These are phyloP conservation scores for Zygothrica quintamaculata DNA, from an alignment of 2,888 invertebrate genomes.

Conservation along the genomic window DNA sequence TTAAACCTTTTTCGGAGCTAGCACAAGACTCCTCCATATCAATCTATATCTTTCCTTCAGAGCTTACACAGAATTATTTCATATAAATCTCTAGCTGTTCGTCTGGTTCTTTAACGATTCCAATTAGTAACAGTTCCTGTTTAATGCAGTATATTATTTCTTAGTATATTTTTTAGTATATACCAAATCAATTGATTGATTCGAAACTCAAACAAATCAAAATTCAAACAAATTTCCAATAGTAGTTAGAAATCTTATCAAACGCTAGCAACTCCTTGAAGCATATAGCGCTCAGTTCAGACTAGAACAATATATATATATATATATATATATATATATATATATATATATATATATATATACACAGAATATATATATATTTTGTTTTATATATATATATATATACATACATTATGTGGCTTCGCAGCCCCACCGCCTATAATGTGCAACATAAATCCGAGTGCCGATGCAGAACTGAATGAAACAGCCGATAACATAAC, in stretches of 20 bases:
- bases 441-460: constrained; percentile 86
- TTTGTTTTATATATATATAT: constrained; percentile 34
- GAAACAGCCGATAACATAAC: constrained; percentile 99
- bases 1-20: too few species aligned
- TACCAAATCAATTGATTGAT: constrained; percentile 17
- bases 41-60: too few species aligned
- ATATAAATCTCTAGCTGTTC: too few species aligned
- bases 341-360: constrained; percentile 33
- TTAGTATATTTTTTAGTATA: too few species aligned
- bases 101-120: too few species aligned
- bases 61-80: too few species aligned
- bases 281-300: constrained; percentile 14
- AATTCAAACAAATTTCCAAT: too few species aligned
- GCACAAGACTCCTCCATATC: too few species aligned
- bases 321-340: constrained; percentile 12
- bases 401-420: constrained; percentile 40
- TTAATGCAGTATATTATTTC: too few species aligned
- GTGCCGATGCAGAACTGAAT: constrained; percentile 95
- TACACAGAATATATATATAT: constrained; percentile 19
- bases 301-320: constrained; percentile 2
- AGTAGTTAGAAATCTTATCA: background rate
- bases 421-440: constrained; percentile 68
- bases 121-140: too few species aligned
- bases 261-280: constrained; percentile 6
- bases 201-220: background rate